Evolutionary conservation across 2,888 invertebrate genomes (phyloP).

Genomic region (Sthenelais limicola): DNA sequence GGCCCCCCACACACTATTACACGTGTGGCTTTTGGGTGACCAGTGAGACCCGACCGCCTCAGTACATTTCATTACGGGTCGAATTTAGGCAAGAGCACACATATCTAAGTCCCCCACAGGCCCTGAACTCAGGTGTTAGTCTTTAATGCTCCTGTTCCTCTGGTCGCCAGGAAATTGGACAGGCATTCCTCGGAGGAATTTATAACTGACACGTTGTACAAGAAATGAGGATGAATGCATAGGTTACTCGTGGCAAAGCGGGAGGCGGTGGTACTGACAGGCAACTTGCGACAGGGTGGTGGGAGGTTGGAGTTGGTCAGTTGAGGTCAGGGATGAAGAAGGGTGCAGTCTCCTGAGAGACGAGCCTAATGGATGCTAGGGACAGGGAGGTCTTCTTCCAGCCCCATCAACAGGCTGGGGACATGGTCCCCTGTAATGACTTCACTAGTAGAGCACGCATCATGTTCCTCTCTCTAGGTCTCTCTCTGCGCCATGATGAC

Average conservation of each 20-base stretch:
- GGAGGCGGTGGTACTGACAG: background rate
- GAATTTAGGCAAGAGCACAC: slow-evolving; percentile 28
- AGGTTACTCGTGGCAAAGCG: background rate
- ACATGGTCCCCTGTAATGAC: no score
- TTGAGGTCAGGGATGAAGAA: background rate
- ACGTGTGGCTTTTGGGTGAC: background rate
- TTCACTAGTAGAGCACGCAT: no score
- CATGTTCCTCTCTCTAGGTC: no score
- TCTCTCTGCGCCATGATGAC: no score
- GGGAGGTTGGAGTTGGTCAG: background rate
- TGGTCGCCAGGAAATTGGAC: slow-evolving; percentile 6
- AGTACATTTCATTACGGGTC: slow-evolving; percentile 33
- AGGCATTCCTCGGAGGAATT: background rate
- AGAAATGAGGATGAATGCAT: slow-evolving; percentile 8
- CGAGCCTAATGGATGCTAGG: slow-evolving; percentile 29
- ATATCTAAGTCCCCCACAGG: background rate
- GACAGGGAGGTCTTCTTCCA: no score
- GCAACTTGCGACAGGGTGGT: background rate
- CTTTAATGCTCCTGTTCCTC: slow-evolving; percentile 21
- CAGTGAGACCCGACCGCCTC: background rate
- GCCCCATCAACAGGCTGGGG: no score
- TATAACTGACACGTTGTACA: slow-evolving; percentile 24
- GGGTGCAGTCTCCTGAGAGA: background rate
- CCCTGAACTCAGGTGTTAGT: slow-evolving; percentile 34
- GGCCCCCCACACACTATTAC: background rate